Evolutionary conservation across 2,888 invertebrate species (phyloP).

Genomic region (Brachylomia viminalis): DNA sequence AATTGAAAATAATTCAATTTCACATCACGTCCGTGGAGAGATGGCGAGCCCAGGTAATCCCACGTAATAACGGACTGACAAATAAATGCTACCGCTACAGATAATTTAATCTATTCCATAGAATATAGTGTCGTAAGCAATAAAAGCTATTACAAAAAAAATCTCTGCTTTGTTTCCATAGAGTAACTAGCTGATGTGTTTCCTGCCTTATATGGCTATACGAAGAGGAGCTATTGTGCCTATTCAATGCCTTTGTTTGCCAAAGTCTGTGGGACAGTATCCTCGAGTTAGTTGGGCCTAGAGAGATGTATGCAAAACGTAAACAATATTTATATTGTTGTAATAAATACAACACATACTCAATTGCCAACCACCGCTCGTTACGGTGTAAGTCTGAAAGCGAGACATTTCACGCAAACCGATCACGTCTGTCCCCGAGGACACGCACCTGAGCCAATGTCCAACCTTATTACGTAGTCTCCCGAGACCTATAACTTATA

Average conservation of each 20-base stretch:
- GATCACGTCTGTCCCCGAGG: conserved; percentile 69
- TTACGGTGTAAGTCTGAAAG: not conserved
- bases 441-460: conserved; percentile 50
- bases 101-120: not conserved
- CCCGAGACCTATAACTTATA: conserved; percentile 39
- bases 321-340: not conserved
- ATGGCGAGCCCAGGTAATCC: conserved; percentile 72
- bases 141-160: not conserved
- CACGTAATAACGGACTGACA: conserved; percentile 69
- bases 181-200: not conserved
- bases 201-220: too few species aligned
- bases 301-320: not conserved
- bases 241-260: not conserved
- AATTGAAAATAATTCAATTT: conserved; percentile 68
- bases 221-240: too few species aligned
- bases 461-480: conserved; percentile 65
- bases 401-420: conserved; percentile 46
- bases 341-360: not conserved
- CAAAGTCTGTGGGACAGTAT: not conserved
- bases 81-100: conserved; percentile 54
- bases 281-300: not conserved
- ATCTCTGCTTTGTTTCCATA: too few species aligned
- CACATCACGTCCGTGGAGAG: conserved; percentile 70
- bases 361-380: not conserved
- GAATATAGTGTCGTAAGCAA: not conserved